Evolutionary conservation across 1,140 invertebrate genomes (phyloP).

Genomic region (Ips nitidus): DNA sequence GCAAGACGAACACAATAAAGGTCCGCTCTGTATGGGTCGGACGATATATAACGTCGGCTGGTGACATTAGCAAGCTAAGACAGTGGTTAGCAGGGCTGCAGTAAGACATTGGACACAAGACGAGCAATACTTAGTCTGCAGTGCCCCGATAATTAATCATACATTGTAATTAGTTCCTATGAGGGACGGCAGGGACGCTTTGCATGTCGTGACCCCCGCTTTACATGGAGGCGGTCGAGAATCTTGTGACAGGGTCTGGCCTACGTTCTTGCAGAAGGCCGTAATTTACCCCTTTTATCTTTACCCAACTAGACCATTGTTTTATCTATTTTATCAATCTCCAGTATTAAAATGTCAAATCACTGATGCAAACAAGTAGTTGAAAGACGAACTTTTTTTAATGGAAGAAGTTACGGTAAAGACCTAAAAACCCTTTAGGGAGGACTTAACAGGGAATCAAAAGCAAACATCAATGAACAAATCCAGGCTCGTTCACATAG

Average conservation of each 20-base stretch:
- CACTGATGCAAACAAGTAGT: too few relatives aligned
- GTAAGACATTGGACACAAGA: slow-evolving; percentile 51
- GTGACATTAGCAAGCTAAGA: slow-evolving; percentile 53
- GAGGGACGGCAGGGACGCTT: slow-evolving; percentile 40
- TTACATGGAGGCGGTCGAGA: slow-evolving; percentile 21
- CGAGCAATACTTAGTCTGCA: slow-evolving; percentile 48
- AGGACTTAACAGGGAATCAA: too few relatives aligned
- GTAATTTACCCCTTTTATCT: background rate
- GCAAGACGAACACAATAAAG: slow-evolving; percentile 18
- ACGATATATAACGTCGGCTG: slow-evolving; percentile 40
- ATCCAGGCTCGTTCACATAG: background rate
- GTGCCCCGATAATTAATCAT: slow-evolving; percentile 52
- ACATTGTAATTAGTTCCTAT: slow-evolving; percentile 52
- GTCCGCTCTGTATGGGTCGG: slow-evolving; percentile 32
- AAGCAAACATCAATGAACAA: too few relatives aligned
- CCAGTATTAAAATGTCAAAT: too few relatives aligned
- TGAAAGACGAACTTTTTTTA: too few relatives aligned
- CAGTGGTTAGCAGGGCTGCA: slow-evolving; percentile 50
- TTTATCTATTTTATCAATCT: too few relatives aligned
- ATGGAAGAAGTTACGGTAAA: too few relatives aligned
- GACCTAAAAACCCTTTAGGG: too few relatives aligned
- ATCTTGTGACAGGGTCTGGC: slow-evolving; percentile 17
- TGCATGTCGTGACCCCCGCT: slow-evolving; percentile 37
- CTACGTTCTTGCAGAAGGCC: slow-evolving; percentile 16
- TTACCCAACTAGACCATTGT: too few relatives aligned